Base-by-base conservation (phyloP, 2,797 vertebrate genomes). In the Propithecus deckenii region DNA sequence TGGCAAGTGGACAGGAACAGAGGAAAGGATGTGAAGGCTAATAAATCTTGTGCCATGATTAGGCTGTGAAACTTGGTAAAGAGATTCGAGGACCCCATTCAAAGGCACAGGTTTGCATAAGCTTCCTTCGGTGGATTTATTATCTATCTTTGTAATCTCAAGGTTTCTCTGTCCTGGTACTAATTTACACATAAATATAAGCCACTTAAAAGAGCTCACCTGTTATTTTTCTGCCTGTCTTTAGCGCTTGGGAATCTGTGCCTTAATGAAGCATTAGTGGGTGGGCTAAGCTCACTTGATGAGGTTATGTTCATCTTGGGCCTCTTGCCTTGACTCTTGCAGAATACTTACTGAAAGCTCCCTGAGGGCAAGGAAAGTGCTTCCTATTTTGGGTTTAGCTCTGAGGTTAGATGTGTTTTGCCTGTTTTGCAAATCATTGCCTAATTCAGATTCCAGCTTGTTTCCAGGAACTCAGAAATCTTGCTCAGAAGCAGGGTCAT, bases 81-180 rank as follows among this genome's bases (percentile, higher is more conserved):
- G 57, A 35, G 69, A 76, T n/a, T 86, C 79, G 94, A 75, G 48
- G 94, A 85, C 80, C 75, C 25, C 14, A 14, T 84, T 52, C 79
- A 88, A 94, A 97, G 89, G 94, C 80, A 59, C 28, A 67, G 1
- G 41, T 95, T 91, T 93, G 83, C 65, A 76, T 87, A 74, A 43
- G 7, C 46, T 67, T 89, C 55, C n/a, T 83, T 48, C 65, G 7
- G 46, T 65, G 71, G 79, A 76, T 91, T 97, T 95, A 88, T 78
- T 72, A 50, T 61, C 41, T 12, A 7, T 91, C 87, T 86, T 89
- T 95, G 79, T 86, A 84, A 91, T 86, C 59, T 92, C 92, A 91
- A 90, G 85, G 95, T 86, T 86, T 89, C 91, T 95, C 84, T 85
- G 91, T 74, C 43, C 43, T 87, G 46, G 35, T 43, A 76, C 30